Base-by-base conservation (phyloP, 1,140 invertebrate genomes). In the Campoletis sonorensis region DNA sequence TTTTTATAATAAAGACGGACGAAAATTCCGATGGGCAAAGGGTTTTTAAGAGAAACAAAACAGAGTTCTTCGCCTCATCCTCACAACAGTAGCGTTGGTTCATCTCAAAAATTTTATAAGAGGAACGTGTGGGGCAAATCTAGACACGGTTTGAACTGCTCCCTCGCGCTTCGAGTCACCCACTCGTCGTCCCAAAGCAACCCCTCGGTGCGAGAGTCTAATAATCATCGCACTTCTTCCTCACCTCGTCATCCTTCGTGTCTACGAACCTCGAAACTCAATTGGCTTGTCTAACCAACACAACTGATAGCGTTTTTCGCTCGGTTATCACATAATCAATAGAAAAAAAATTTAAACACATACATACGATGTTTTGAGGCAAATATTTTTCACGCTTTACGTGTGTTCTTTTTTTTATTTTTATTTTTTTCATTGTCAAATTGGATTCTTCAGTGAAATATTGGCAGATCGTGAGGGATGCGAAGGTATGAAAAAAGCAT, bases 151-250 rank as follows among this genome's bases (percentile, higher is more conserved):
- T 64, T 27, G 23, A 64, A 26, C 61, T 23, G 21, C 61, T 2
- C 61, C 61, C 23, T 26, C 61, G 11, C 61, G 8, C 49, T 21
- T 30, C 21, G 7, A 37, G 23, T 49, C 77, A 58, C 37, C 16
- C 77, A 51, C 61, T 68, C 21, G 61, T 26, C 40, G 51, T 23
- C 40, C 30, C 1, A n/a, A 30, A 49, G 58, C 76, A 27, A 54
- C 51, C 70, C 33, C 61, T 58, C 27, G 1, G 18, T 23, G 18
- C 51, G 54, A 21, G 45, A 30, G 54, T 16, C 64, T 64, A 27
- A 64, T 78, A 82, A 79, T 82, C 78, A 49, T 64, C 54, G 51
- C 54, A 61, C 73, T 77, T 77, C 13, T 77, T 77, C 73, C 40
- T 77, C 27, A 77, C 73, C 37, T 61, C 73, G 18, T 27, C 11